A percentile compares a stretch with the other conserved stretches of the same genome.
These are phyloP conservation scores for Gryllus bimaculatus DNA, from an alignment of 1,140 invertebrate genomes.

Conservation along the genomic window DNA sequence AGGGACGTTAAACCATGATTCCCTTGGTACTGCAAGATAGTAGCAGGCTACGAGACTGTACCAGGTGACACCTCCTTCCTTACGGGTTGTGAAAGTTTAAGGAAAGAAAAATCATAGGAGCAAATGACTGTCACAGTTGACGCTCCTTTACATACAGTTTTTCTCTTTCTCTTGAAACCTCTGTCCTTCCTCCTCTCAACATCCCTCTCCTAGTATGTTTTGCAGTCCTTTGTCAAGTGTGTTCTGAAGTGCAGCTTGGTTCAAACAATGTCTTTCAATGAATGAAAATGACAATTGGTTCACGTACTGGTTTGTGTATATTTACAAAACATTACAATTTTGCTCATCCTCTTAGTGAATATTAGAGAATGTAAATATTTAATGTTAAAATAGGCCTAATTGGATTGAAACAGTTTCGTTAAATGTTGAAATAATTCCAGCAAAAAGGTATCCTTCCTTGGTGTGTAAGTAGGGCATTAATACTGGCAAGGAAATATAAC, in stretches of 20 bases:
- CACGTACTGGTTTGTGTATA: slow-evolving; percentile 1
- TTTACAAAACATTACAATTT: slow-evolving; percentile 2
- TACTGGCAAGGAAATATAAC: too few species aligned
- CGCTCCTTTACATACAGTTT: background rate
- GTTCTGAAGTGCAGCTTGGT: background rate
- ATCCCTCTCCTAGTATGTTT: background rate
- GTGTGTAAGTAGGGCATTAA: background rate
- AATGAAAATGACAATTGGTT: slow-evolving; percentile 1
- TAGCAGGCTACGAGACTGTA: slow-evolving; percentile 3
- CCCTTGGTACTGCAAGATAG: slow-evolving; percentile 1
- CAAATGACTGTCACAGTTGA: background rate
- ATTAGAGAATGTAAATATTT: background rate
- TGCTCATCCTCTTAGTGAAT: background rate
- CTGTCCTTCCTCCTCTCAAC: background rate
- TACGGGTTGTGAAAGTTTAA: background rate
- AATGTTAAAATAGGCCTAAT: slow-evolving; percentile 1
- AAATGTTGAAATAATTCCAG: background rate
- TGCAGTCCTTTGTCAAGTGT: background rate
- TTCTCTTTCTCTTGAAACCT: background rate
- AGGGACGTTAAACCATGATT: background rate
- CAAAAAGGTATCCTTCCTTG: background rate
- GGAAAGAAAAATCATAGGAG: background rate
- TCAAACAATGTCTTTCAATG: slow-evolving; percentile 5
- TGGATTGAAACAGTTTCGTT: background rate
- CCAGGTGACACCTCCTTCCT: background rate